Conservation (phyloP, 2,888 invertebrate genomes). For the Drosophila phalerata region DNA sequence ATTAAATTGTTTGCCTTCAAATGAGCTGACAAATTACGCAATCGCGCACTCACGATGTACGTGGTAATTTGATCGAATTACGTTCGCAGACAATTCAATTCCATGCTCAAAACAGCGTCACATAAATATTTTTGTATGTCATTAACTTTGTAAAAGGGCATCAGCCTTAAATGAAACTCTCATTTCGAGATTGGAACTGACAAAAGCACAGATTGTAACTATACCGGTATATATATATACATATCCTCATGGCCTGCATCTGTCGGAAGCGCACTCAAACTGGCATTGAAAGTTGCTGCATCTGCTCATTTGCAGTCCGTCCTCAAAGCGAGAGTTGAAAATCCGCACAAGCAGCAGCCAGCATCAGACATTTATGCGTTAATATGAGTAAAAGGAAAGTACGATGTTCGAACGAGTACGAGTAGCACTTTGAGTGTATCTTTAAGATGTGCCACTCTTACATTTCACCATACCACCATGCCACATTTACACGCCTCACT, state of each 20-base stretch:
- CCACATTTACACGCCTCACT: constrained; percentile 65
- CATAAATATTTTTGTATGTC: constrained; percentile 18
- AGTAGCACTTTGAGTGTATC: constrained; percentile 30
- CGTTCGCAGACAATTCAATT: constrained; percentile 46
- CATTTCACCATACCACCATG: constrained; percentile 63
- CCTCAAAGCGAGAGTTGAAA: constrained; percentile 59
- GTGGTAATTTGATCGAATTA: constrained; percentile 47
- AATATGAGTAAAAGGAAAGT: constrained; percentile 66
- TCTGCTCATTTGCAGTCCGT: constrained; percentile 31
- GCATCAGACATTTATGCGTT: constrained; percentile 46
- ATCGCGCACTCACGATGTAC: constrained; percentile 29
- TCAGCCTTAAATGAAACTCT: constrained; percentile 7
- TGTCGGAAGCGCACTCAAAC: constrained; percentile 44
- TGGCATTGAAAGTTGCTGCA: constrained; percentile 54
- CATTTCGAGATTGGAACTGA: not conserved
- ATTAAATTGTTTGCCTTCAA: constrained; percentile 47
- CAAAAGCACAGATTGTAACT: constrained; percentile 5
- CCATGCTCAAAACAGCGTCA: constrained; percentile 43
- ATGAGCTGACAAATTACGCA: constrained; percentile 61
- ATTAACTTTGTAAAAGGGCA: constrained; percentile 24
- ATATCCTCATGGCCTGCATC: constrained; percentile 39
- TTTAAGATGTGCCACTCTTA: constrained; percentile 37
- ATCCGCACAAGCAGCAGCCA: constrained; percentile 40
- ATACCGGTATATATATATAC: constrained; percentile 29
- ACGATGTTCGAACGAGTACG: constrained; percentile 27